phyloP scores from a whole-genome alignment of 2,888 invertebrate genomes.

The Prenolepis imparis region DNA sequence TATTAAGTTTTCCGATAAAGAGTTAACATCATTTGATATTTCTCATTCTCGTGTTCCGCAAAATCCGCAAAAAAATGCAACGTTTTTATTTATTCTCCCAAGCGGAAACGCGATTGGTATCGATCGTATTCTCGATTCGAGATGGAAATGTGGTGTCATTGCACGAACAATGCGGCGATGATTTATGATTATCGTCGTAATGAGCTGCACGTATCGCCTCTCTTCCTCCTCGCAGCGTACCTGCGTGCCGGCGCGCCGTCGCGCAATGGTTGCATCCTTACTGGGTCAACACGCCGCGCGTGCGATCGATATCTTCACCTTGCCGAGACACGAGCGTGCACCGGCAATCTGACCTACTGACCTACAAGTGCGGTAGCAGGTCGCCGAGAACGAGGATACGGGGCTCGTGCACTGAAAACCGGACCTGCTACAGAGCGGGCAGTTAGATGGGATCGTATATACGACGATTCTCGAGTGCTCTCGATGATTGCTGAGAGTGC shows the following conservation, averaged over 20 bases:
- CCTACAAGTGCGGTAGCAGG: slow-evolving; percentile 62
- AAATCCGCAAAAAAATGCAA: neutral
- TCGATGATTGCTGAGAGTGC: slow-evolving; percentile 22
- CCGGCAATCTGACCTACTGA: slow-evolving; percentile 74
- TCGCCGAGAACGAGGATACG: slow-evolving; percentile 71
- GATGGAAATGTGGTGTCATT: slow-evolving; percentile 23
- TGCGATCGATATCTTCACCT: slow-evolving; percentile 77
- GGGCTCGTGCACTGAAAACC: slow-evolving; percentile 64
- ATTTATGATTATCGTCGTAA: slow-evolving; percentile 35
- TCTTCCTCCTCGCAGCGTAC: slow-evolving; percentile 64
- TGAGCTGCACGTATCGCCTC: neutral
- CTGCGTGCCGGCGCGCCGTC: slow-evolving; percentile 63
- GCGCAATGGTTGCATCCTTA: slow-evolving; percentile 57
- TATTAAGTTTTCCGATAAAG: neutral
- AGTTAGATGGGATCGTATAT: slow-evolving; percentile 28
- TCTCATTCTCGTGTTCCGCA: neutral
- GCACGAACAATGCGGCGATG: slow-evolving; percentile 17
- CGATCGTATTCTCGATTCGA: slow-evolving; percentile 9
- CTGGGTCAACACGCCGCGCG: slow-evolving; percentile 68
- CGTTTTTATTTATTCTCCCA: neutral
- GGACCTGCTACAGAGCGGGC: slow-evolving; percentile 31
- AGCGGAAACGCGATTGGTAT: slow-evolving; percentile 8
- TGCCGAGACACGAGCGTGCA: slow-evolving; percentile 69
- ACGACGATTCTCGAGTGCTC: slow-evolving; percentile 35
- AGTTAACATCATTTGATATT: neutral